These are phyloP conservation scores for Lutraria lutraria DNA, from an alignment of 2,888 invertebrate genomes.

Conservation along the genomic window DNA sequence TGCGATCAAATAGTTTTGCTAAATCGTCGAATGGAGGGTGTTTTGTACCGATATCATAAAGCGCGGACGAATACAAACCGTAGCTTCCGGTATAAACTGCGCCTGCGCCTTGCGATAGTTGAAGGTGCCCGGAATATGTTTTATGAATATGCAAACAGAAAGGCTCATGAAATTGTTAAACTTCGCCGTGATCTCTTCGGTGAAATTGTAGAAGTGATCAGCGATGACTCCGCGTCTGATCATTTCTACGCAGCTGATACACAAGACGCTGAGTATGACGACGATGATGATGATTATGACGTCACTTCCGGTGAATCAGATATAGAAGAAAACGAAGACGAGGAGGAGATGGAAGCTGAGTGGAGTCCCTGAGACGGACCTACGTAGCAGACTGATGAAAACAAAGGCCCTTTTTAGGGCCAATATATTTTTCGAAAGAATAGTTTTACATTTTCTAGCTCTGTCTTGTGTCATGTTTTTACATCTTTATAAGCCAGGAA, in stretches of 20 bases:
- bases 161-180: slow-evolving; percentile 61
- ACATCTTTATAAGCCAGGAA: no score
- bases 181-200: slow-evolving; percentile 63
- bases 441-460: no score
- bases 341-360: slow-evolving; percentile 28
- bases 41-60: slow-evolving; percentile 58
- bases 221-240: slow-evolving; percentile 32
- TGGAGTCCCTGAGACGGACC: neutral
- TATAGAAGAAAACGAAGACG: slow-evolving; percentile 27
- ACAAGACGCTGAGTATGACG: slow-evolving; percentile 21
- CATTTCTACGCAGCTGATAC: slow-evolving; percentile 27
- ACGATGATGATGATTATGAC: slow-evolving; percentile 28
- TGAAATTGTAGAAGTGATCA: slow-evolving; percentile 66
- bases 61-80: slow-evolving; percentile 52
- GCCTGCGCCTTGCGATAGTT: slow-evolving; percentile 66
- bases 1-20: slow-evolving; percentile 68
- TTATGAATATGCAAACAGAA: slow-evolving; percentile 68
- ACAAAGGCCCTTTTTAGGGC: slow-evolving; percentile 59
- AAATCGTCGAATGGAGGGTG: slow-evolving; percentile 60
- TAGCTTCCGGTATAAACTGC: slow-evolving; percentile 69
- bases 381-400: neutral
- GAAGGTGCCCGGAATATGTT: slow-evolving; percentile 69
- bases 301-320: slow-evolving; percentile 31
- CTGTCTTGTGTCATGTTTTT: no score
- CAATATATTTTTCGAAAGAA: slow-evolving; percentile 40